Evolutionary conservation across 2,113 vertebrate species (phyloP).

Genomic region (Mirounga angustirostris): DNA sequence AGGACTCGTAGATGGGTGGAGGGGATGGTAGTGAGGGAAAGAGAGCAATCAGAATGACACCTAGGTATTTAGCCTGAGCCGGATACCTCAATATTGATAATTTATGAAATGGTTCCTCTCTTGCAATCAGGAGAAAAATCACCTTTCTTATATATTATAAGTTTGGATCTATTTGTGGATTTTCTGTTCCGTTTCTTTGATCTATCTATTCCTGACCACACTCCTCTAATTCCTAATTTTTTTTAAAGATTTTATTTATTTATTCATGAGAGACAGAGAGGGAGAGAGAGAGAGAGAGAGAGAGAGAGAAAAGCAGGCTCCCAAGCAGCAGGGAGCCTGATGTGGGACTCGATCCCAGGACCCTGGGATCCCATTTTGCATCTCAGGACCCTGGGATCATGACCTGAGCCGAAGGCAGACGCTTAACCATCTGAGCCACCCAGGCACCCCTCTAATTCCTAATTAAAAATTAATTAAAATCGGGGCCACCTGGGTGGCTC

Average conservation of each 20-base stretch:
- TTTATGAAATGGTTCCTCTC: background rate
- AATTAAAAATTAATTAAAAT: constrained; percentile 25
- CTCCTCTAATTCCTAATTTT: background rate
- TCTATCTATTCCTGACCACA: background rate
- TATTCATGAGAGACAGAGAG: no score
- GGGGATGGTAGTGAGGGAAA: background rate
- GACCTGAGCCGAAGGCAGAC: no score
- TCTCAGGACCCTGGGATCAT: no score
- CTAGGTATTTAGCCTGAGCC: background rate
- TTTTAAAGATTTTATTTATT: no score
- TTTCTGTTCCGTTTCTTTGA: constrained; percentile 47
- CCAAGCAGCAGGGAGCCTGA: no score
- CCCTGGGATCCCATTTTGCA: no score
- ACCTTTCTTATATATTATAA: background rate
- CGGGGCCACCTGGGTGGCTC: background rate
- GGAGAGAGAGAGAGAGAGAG: no score
- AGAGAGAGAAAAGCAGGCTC: no score
- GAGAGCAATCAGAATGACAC: background rate
- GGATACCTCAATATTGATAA: background rate
- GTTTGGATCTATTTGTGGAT: background rate
- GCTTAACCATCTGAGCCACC: no score
- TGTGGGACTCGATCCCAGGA: no score
- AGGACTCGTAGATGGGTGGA: background rate
- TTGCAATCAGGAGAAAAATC: background rate
- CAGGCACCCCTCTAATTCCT: background rate